These are phyloP conservation scores for Rhadina sibilatrix DNA, from an alignment of 2,113 vertebrate species.

Conservation along the genomic window DNA sequence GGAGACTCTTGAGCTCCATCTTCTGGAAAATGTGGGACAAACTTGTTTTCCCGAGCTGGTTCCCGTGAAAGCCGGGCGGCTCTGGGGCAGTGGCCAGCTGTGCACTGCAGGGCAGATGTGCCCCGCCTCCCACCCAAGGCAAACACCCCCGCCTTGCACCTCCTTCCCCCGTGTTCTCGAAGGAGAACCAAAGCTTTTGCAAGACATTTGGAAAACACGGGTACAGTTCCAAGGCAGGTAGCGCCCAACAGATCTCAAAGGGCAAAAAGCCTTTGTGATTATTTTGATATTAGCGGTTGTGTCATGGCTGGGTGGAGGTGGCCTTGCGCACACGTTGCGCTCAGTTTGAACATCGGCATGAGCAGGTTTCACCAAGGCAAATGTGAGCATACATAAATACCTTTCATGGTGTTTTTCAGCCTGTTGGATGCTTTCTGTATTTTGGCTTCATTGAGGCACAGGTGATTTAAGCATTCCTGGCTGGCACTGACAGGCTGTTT, in stretches of 20 bases:
- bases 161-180: not conserved
- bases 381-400: not conserved
- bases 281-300: not conserved
- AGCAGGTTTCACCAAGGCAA: not conserved
- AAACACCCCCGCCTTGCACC: fast-evolving
- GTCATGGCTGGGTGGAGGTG: not conserved
- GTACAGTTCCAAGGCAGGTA: not conserved
- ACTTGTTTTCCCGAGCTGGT: not conserved
- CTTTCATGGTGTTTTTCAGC: not conserved
- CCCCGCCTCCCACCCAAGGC: not conserved
- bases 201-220: not conserved
- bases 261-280: not conserved
- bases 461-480: not conserved
- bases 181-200: not conserved
- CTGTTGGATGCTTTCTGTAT: not conserved
- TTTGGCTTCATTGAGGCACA: not conserved
- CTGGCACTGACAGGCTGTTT: not conserved
- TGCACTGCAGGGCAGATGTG: not conserved
- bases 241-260: fast-evolving
- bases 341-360: fast-evolving
- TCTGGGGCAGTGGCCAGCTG: not conserved
- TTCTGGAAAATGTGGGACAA: slow-evolving; percentile 7
- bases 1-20: slow-evolving; percentile 62
- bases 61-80: fast-evolving
- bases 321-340: not conserved